Conservation (phyloP, 2,888 invertebrate species). For the Polydrusus pterygomalis region DNA sequence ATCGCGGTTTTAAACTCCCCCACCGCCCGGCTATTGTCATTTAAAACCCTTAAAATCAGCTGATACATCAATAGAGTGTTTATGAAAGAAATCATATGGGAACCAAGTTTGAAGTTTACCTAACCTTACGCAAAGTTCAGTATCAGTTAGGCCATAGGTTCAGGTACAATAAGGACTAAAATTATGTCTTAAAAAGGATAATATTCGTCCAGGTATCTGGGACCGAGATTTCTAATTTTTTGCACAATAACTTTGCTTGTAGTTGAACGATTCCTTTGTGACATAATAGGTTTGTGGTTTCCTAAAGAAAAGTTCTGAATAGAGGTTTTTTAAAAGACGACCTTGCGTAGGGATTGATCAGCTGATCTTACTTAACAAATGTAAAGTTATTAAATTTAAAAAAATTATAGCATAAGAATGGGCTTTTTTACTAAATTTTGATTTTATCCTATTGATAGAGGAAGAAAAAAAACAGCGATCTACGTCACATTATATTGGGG, state of each 20-base stretch:
- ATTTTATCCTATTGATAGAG: too few relatives aligned
- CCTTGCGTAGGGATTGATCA: constrained; percentile 9
- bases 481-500: too few relatives aligned
- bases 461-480: too few relatives aligned
- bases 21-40: neutral
- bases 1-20: neutral
- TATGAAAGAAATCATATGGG: constrained; percentile 33
- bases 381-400: too few relatives aligned
- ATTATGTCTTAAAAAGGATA: neutral
- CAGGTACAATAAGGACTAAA: neutral
- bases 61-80: constrained; percentile 28
- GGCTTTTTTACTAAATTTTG: too few relatives aligned
- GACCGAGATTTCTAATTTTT: constrained; percentile 14
- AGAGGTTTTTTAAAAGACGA: constrained; percentile 8
- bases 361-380: neutral
- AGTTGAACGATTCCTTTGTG: constrained; percentile 31
- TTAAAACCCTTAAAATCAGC: constrained; percentile 35
- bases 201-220: constrained; percentile 24
- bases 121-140: constrained; percentile 35
- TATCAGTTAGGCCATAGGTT: neutral
- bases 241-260: constrained; percentile 31
- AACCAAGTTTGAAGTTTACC: constrained; percentile 22
- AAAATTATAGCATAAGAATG: too few relatives aligned
- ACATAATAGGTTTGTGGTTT: constrained; percentile 34
- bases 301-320: constrained; percentile 22